Base-by-base conservation (phyloP, 2,113 vertebrate genomes). In the Furnarius figulus region DNA sequence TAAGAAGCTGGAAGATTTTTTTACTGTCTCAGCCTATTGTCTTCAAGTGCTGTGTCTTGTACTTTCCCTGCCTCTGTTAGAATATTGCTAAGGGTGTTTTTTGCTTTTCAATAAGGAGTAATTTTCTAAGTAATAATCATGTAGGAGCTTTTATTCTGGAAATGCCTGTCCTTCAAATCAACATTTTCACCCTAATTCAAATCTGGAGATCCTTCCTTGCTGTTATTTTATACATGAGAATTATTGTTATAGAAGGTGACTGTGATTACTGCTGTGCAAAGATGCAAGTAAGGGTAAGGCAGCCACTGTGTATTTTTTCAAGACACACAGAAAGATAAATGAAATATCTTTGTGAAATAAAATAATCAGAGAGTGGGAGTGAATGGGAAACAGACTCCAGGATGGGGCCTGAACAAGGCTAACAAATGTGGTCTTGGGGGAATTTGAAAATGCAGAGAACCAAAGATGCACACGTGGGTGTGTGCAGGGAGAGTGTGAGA, bases 391-490 rank as follows among this genome's bases (percentile, higher is more conserved):
- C 56, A 47, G 8, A 12, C 14, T 61, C 9, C 40, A 42, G 44
- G 40, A 31, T 37, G 21, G n/a, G 31, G 19, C 53, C 59, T 71
- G 30, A 79, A 56, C 44, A 90, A 67, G 20, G 31, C 71, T 70
- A 8, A 76, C 37, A 15, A 10, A 3, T 21, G 14, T 59, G 33
- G 8, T 61, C 52, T 46, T 79, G 44, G 24, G 9, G 25, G 37
- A 12, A 2, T 55, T 62, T 90, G 66, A 65, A 82, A 76, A 73
- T 46, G 63, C 44, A 55, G 56, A 67, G 75, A 75, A 79, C 31
- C 19, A 13, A 19, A 68, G n/a, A 44, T 42, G 68, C 19, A 14
- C 2, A 13, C 2, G 0, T 0, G 3, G 6, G 2, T 37, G 28
- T 73, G 20, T 37, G 13, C 4, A 4, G 25, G 14, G 39, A 31